Evolutionary conservation across 2,888 invertebrate species (phyloP).

Genomic region (Encarsia formosa): DNA sequence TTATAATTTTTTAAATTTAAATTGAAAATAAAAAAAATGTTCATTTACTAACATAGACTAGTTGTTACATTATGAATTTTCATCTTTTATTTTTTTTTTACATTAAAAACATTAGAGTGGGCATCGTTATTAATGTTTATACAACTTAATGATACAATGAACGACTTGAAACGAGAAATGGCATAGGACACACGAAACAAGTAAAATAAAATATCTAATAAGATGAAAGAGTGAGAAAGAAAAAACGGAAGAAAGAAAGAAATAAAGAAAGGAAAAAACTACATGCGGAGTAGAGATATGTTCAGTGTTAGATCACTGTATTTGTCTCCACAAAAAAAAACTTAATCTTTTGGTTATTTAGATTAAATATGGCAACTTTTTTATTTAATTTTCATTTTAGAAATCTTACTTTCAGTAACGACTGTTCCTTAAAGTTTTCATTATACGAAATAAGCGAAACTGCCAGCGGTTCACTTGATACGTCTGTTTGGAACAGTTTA

Average conservation of each 20-base stretch:
- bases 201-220: no score
- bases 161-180: conserved; percentile 15
- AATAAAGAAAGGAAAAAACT: conserved; percentile 17
- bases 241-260: conserved; percentile 7
- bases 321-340: conserved; percentile 24
- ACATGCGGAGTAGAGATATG: conserved; percentile 26
- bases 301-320: conserved; percentile 25
- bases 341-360: conserved; percentile 19
- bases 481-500: conserved; percentile 23
- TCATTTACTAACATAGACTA: conserved; percentile 24
- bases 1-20: not conserved
- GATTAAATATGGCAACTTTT: conserved; percentile 18
- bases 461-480: conserved; percentile 22
- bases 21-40: not conserved
- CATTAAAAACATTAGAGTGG: conserved; percentile 13
- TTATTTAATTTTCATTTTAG: conserved; percentile 12
- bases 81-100: no score
- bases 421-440: conserved; percentile 23
- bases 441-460: conserved; percentile 23
- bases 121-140: conserved; percentile 15
- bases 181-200: not conserved
- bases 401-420: conserved; percentile 28
- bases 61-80: conserved; percentile 25
- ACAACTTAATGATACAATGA: conserved; percentile 14
- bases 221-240: conserved; percentile 5